Conservation (phyloP, 2,888 invertebrate genomes). For the Lasioglossum figueresi region DNA sequence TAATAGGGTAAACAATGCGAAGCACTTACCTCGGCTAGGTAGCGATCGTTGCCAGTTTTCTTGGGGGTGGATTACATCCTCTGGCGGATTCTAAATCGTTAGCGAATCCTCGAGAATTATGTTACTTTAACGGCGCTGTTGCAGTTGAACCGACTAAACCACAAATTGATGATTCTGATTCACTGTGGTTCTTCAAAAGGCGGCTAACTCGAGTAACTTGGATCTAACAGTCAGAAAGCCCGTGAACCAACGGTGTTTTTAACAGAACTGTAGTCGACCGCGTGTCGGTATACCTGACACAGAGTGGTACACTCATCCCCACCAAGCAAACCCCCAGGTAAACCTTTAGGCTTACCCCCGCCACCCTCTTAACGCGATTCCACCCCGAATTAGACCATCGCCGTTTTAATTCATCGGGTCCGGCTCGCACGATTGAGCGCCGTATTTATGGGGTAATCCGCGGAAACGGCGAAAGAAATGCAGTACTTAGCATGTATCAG, state of each 20-base stretch:
- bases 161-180: background rate
- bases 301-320: slow-evolving; percentile 77
- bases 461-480: background rate
- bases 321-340: slow-evolving; percentile 42
- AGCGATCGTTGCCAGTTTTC: background rate
- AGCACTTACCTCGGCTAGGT: slow-evolving; percentile 18
- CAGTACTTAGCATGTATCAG: background rate
- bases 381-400: slow-evolving; percentile 29
- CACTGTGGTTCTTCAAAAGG: background rate
- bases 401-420: slow-evolving; percentile 29
- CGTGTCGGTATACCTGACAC: slow-evolving; percentile 79
- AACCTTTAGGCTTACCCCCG: slow-evolving; percentile 31
- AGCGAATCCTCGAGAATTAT: background rate
- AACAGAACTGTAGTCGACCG: slow-evolving; percentile 76
- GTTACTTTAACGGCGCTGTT: background rate
- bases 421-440: background rate
- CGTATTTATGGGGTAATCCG: background rate
- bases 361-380: slow-evolving; percentile 33
- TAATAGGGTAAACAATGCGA: background rate
- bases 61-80: background rate
- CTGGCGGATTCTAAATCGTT: background rate
- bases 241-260: slow-evolving; percentile 75
- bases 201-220: background rate
- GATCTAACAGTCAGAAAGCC: slow-evolving; percentile 23
- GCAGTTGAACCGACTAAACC: background rate